phyloP scores from a whole-genome alignment of 2,888 invertebrate species.

The Molorchus minor region DNA sequence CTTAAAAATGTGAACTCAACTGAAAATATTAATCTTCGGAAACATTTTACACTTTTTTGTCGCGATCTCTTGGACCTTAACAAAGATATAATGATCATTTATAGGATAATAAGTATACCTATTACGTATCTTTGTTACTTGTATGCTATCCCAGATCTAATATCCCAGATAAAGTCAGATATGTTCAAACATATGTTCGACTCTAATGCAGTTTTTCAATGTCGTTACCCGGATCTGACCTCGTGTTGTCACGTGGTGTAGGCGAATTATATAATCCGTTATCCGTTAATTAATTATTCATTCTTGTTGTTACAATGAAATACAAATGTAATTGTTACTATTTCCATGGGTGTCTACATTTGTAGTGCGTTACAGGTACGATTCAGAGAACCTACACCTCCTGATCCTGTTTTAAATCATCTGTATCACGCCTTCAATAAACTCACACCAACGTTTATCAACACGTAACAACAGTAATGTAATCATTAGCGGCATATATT shows the following conservation, averaged over 20 bases:
- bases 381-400: conserved; percentile 17
- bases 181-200: no score
- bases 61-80: no score
- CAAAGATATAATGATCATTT: no score
- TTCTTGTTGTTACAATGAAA: conserved; percentile 12
- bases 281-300: conserved; percentile 19
- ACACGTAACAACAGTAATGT: neutral
- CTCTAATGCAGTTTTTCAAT: conserved; percentile 5
- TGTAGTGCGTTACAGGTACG: conserved; percentile 12
- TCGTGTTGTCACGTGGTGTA: neutral
- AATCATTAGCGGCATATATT: neutral
- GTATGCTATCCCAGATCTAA: no score
- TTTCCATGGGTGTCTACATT: conserved; percentile 10
- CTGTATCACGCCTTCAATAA: neutral
- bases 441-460: conserved; percentile 8
- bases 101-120: no score
- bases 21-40: no score
- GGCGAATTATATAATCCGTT: conserved; percentile 15
- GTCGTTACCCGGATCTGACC: conserved; percentile 17
- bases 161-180: no score
- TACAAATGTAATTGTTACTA: conserved; percentile 19
- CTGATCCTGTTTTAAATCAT: conserved; percentile 10
- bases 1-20: no score
- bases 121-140: no score
- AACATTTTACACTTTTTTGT: no score